Base-by-base conservation (phyloP, 92 coral and sea anemone genomes). In the Isaurus tuberculatus region DNA sequence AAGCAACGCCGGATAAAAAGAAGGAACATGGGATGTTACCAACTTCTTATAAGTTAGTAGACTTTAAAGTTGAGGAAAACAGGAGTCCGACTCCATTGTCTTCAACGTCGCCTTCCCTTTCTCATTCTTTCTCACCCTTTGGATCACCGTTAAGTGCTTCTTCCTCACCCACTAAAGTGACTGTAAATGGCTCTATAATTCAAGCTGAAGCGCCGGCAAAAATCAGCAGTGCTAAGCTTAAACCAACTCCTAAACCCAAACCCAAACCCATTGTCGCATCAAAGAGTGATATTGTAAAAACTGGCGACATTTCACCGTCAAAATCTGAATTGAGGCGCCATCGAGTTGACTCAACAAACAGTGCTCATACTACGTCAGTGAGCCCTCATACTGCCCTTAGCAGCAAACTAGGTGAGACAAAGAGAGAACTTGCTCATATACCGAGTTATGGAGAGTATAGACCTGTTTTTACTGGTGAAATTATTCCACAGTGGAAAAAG, bases 401-500 rank as follows among this genome's bases (percentile, higher is more conserved):
- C 65, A 49, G 53, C 33, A 51, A 28, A 2, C 29, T 1, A 9
- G 61, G 30, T 1, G 33, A 48, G 48, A 1, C 25, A 19, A 40
- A 11, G 46, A 64, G 73, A 17, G 87, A 57, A 20, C 49, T 83
- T 48, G 25, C 51, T 15, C 80, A 64, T 17, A 37, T 61, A 34
- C 36, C 14, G n/a, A 91, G 72, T 25, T 55, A 44, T 22, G 22
- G 53, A 7, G 82, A 71, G 29, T 92, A 88, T 73, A 58, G 83
- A n/a, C 94, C 94, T 16, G 70, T 72, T 22, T 20, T 57, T 8
- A 86, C 91, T 5, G 97, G 92, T 31, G 92, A 92, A 26, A 89
- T 88, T 23, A 57, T 92, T 26, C 97, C 97, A 13, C 82, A 79
- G 37, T 90, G 94, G 94, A 90, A 92, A 43, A 84, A 84, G 42